Conservation (phyloP, 2,797 vertebrate genomes). For the Muraenolepis orangiensis region DNA sequence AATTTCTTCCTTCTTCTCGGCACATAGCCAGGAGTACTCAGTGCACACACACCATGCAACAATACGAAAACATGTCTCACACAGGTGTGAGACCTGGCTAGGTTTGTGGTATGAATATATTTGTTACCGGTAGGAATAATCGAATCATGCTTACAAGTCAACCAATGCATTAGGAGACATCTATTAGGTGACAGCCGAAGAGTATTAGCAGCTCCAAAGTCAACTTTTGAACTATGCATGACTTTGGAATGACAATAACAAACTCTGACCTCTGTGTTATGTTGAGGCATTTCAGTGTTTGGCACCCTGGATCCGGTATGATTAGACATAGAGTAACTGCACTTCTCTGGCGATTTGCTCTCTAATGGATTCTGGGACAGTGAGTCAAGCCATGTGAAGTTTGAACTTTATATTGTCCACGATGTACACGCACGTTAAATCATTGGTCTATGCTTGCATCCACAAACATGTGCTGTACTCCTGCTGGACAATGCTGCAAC, state of each 20-base stretch:
- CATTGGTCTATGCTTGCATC: too few relatives aligned
- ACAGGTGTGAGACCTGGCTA: background rate
- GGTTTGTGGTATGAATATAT: too few relatives aligned
- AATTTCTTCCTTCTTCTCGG: slow-evolving; percentile 45
- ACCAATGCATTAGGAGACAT: background rate
- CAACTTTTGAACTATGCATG: background rate
- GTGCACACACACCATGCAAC: slow-evolving; percentile 28
- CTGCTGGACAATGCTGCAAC: slow-evolving; percentile 4
- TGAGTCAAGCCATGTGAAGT: slow-evolving; percentile 32
- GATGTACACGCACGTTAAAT: too few relatives aligned
- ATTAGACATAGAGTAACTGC: slow-evolving; percentile 52
- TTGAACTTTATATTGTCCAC: too few relatives aligned
- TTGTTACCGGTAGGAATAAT: too few relatives aligned
- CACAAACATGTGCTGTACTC: too few relatives aligned
- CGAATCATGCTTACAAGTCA: background rate
- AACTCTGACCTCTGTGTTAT: background rate
- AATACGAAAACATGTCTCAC: background rate
- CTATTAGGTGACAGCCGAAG: background rate
- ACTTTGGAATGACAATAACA: background rate
- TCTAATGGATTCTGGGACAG: slow-evolving; percentile 30
- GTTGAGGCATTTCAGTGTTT: slow-evolving; percentile 35
- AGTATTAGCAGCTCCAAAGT: background rate
- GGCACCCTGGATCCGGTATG: slow-evolving; percentile 63
- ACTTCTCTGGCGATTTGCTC: slow-evolving; percentile 39
- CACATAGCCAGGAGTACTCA: slow-evolving; percentile 19